Evolutionary conservation across 1,140 invertebrate species (phyloP), one percentile per base, ranked within the genome.

Genomic region (Drosophila suzukii): DNA sequence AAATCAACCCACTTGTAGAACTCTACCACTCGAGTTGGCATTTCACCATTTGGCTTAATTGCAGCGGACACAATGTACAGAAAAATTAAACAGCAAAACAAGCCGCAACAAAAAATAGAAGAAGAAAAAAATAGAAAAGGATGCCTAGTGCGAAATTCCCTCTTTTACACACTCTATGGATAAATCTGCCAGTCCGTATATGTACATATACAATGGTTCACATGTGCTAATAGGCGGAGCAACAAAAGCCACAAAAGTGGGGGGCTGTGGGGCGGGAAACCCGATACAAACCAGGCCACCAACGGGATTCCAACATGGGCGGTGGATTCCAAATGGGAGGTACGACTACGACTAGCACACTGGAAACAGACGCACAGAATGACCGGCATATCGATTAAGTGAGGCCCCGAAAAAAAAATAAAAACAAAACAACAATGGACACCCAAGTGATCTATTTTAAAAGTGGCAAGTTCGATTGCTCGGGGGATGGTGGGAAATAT

Each of bases 201-300:
- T 20, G 20, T 20, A n/a, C n/a, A 62, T 20, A 46, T 24, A 46
- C 17, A 46, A 43, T 17, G 13, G 17, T 46, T 10, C 43, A 46
- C 43, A 46, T 70, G 79, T 79, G 79, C 76, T 86, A 88, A 88
- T 88, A 88, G 83, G 83, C 83, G 83, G 83, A 89, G 83, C 84
- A 89, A 88, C 81, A 83, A 88, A 88, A 67, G 67, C 71, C 78
- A 47, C 71, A 78, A 53, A 44, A 44, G 32, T 36, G 44, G 44
- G 20, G 15, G 39, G 34, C 34, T 32, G 32, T 20, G 39, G 38
- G 15, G 13, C 30, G 24, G 51, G 34, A 44, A n/a, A 59, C 36
- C 60, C 57, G 67, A 83, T 58, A 63, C 43, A 62, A 80, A 80
- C 60, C 75, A 88, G 79, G 53, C 62, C 78, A 78, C 72, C 61